Base-by-base conservation (phyloP, 2,797 vertebrate genomes). In the Acanthornis magna region DNA sequence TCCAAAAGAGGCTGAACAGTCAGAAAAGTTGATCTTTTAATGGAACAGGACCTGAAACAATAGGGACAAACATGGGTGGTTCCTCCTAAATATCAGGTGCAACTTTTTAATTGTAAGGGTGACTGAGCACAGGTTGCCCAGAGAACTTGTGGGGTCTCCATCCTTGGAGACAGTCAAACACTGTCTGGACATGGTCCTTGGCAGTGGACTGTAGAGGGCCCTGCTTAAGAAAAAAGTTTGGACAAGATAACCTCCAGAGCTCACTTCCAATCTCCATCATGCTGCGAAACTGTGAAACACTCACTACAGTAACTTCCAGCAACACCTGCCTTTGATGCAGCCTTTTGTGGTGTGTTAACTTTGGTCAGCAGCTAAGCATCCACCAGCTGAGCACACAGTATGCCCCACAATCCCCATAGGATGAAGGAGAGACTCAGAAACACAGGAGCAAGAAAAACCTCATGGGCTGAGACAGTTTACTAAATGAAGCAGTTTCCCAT, bases 101-200 rank as follows among this genome's bases (percentile, higher is more conserved):
- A 48, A 36, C 25, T 42, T 36, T 25, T 38, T 42, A 36, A 42
- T 10, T 66, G 18, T 26, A 20, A 61, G 30, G 25, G 20, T 48
- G 47, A 75, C 12, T 4, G 5, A 88, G n/a, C 50, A 66, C 11
- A 75, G 27, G 13, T 8, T 27, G 50, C 11, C 45, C 60, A 42
- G 53, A 57, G 21, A 66, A 5, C 5, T 22, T 25, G 29, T 12
- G 7, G 18, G 13, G 23, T 65, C 34, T 73, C 18, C 25, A 51
- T 36, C 27, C n/a, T 55, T 47, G 36, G 48, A 84, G 25, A n/a
- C 1, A 63, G 2, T 43, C 40, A 70, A 50, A 36, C 16, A 40
- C 16, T 4, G 4, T 11, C 18, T 43, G 15, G 30, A 81, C 22
- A 27, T 2, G 8, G 43, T 36, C 30, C 30, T n/a, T 0, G 1